Conservation (phyloP, 2,797 vertebrate species). For the Sarcophilus harrisii region DNA sequence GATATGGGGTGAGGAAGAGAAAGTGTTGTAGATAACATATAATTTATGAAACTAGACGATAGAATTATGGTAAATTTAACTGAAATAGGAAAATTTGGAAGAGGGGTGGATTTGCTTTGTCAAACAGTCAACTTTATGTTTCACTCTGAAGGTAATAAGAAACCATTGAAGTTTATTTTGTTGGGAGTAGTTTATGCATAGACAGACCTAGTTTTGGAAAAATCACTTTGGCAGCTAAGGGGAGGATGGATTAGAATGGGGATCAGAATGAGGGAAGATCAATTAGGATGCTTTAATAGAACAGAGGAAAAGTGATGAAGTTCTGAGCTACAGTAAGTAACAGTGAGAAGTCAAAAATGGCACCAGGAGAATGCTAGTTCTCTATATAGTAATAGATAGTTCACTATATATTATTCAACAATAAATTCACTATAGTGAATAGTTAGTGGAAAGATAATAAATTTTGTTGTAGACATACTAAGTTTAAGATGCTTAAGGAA, state of each 20-base stretch:
- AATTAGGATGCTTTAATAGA: neutral
- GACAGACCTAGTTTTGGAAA: neutral
- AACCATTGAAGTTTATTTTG: neutral
- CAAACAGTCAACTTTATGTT: neutral
- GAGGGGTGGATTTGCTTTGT: neutral
- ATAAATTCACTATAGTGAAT: neutral
- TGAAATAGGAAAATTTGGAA: neutral
- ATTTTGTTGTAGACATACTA: neutral
- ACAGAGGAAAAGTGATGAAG: neutral
- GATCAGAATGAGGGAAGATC: neutral
- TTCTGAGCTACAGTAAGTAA: neutral
- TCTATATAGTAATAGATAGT: too few species aligned
- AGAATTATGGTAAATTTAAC: neutral
- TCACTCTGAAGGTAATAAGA: neutral
- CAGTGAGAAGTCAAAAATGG: neutral
- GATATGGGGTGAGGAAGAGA: neutral
- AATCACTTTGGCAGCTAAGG: neutral
- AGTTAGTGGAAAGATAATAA: neutral
- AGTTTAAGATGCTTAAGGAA: neutral
- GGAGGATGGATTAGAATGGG: neutral
- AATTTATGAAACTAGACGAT: neutral
- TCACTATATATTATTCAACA: neutral
- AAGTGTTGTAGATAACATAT: neutral
- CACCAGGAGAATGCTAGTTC: neutral
- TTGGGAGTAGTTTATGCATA: neutral